phyloP scores from a whole-genome alignment of 2,113 vertebrate species.

The Columba livia region DNA sequence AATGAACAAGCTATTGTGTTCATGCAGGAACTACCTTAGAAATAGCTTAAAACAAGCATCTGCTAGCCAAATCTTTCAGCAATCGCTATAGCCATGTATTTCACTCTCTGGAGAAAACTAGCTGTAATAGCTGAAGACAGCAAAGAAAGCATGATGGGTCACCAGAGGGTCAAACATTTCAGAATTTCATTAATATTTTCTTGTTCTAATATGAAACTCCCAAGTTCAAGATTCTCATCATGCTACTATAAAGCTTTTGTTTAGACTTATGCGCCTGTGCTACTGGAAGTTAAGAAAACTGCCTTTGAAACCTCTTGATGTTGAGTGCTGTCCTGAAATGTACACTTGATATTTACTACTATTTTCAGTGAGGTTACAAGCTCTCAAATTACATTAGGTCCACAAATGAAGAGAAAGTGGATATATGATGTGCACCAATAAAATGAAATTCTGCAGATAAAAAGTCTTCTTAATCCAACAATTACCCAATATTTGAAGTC shows the following conservation, averaged over 20 bases:
- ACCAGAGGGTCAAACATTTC: not conserved
- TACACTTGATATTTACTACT: not conserved
- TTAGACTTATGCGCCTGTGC: not conserved
- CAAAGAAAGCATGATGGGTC: not conserved
- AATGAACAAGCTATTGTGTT: not conserved
- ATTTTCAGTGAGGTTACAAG: not conserved
- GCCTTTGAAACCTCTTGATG: not conserved
- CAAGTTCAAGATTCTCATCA: not conserved
- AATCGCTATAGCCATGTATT: not conserved
- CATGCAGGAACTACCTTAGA: not conserved
- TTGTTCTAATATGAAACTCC: not conserved
- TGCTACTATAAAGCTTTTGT: not conserved
- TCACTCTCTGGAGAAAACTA: not conserved
- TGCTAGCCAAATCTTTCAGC: not conserved
- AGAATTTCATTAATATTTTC: not conserved
- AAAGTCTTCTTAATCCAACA: not conserved
- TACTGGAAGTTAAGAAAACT: not conserved
- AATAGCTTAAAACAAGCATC: not conserved
- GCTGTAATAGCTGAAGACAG: not conserved
- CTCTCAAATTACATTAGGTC: not conserved
- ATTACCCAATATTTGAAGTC: not conserved
- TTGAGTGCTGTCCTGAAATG: not conserved
- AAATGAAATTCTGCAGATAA: not conserved
- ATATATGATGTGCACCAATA: not conserved
- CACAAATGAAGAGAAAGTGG: not conserved